Conservation (phyloP, 2,888 invertebrate species). For the Monoplex corrugatus region DNA sequence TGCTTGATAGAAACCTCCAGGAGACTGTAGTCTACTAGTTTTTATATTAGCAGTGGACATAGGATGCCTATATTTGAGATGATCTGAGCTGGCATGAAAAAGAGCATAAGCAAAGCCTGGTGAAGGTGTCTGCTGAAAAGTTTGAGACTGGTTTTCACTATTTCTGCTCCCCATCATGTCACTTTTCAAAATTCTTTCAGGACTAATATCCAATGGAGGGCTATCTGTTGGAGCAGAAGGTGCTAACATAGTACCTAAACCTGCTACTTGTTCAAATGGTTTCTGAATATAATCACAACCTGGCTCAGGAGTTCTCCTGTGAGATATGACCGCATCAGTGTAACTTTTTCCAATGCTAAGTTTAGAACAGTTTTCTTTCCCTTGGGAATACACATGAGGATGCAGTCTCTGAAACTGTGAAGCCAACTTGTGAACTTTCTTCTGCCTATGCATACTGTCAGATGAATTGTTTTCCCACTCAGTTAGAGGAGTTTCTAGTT, state of each 20-base stretch:
- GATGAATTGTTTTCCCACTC: not conserved
- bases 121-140: not conserved
- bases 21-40: not conserved
- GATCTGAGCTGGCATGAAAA: not conserved
- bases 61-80: not conserved
- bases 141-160: not conserved
- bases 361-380: not conserved
- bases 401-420: not conserved
- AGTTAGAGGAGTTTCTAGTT: not conserved
- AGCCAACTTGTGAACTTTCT: not conserved
- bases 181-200: not conserved
- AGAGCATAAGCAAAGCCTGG: not conserved
- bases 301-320: not conserved
- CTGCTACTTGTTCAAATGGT: too few relatives aligned
- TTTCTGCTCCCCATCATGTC: not conserved
- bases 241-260: not conserved
- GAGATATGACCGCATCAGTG: not conserved
- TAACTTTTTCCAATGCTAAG: not conserved
- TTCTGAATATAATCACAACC: not conserved
- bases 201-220: constrained; percentile 46
- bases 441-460: not conserved
- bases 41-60: not conserved
- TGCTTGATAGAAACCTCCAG: not conserved
- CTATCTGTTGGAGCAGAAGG: constrained; percentile 41
- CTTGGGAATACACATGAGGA: not conserved